Conservation (phyloP, 2,888 invertebrate genomes). For the Nephrotoma flavescens region DNA sequence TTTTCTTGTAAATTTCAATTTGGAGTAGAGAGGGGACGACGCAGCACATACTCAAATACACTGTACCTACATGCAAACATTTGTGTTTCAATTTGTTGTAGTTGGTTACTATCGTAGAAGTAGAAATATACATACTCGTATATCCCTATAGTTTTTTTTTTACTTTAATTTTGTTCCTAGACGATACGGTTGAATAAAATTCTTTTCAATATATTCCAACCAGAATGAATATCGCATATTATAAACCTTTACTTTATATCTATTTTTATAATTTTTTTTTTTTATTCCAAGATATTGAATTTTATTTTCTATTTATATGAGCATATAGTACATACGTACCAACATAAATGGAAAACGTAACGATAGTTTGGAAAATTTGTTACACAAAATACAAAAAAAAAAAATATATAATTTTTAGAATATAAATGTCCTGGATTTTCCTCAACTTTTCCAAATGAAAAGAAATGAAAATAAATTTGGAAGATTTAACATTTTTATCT, state of each 20-base stretch:
- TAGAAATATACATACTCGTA: not conserved
- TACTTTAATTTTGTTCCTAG: not conserved
- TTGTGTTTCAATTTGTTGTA: not conserved
- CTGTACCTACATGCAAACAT: not conserved
- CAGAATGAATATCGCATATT: not conserved
- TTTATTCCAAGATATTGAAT: not conserved
- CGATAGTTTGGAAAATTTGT: not conserved
- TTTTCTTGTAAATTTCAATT: not conserved
- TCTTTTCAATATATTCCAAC: slow-evolving; percentile 3
- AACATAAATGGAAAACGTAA: not conserved
- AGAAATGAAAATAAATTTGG: not conserved
- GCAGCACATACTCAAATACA: not conserved
- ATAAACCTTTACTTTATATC: not conserved
- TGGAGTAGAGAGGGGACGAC: not conserved
- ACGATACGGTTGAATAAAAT: slow-evolving; percentile 2
- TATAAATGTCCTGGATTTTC: not conserved
- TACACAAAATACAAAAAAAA: not conserved
- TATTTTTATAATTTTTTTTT: not conserved
- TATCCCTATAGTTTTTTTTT: not conserved
- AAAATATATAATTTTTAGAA: not conserved
- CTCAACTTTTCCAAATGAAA: not conserved
- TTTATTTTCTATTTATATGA: not conserved
- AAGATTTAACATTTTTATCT: not conserved
- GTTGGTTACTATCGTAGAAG: not conserved
- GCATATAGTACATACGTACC: not conserved